Evolutionary conservation across 2,113 vertebrate genomes (phyloP), one percentile per base, ranked within the genome.

Genomic region (Tichodroma muraria): DNA sequence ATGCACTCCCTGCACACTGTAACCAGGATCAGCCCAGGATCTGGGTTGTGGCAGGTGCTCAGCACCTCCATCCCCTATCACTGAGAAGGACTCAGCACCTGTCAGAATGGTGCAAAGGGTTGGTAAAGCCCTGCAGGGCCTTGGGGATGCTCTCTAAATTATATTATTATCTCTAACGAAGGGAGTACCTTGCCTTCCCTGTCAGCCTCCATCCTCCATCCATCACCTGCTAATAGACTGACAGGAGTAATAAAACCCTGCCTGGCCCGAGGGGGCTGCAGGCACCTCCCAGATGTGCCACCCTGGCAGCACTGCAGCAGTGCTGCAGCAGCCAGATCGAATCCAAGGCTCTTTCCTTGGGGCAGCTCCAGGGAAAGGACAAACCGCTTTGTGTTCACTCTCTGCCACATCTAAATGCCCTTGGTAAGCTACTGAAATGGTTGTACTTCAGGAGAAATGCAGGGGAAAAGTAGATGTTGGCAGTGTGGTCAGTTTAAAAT

Each of bases 141-240:
- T 56, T 45, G 69, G 85, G 65, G 69, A 85, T 87, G 79, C 80
- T 92, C 82, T 76, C 63, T 50, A 93, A 91, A 93, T 92, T 40
- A 68, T 57, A 71, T 85, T 89, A 89, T 82, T 93, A 64, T 95
- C 91, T 60, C 69, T 95, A 94, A 94, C 1, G 79, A 93, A 92
- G 81, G 89, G 54, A 77, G 37, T 14, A 52, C 53, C 82, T 79
- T 72, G 37, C 71, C 82, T 92, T 64, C 52, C 35, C 75, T 6
- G 52, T 93, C 85, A 85, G 94, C 42, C 57, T 89, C 89, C 89
- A 91, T 95, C 42, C 57, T 89, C 89, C 89, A 91, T 95, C 92
- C 96, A 80, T 92, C 88, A 83, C 33, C 60, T 1, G 2, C 44
- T 85, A 80, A 91, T 7, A 83, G 87, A 80, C 38, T 86, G 94